These are phyloP conservation scores for Sorex araneus DNA, from an alignment of 2,113 vertebrate genomes.

Conservation along the genomic window DNA sequence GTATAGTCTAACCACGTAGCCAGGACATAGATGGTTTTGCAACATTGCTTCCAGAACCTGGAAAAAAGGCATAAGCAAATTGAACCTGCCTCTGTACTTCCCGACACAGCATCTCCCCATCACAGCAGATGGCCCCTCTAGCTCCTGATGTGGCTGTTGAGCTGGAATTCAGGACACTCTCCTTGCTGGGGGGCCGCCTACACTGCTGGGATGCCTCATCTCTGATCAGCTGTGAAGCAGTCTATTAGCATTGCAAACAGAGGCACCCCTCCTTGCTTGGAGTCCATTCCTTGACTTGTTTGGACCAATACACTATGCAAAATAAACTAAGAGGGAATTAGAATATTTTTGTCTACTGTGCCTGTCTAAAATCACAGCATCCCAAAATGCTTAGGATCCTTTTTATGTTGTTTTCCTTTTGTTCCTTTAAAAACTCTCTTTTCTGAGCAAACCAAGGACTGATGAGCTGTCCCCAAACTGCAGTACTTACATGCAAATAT, in stretches of 20 bases:
- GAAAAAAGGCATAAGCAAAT: background rate
- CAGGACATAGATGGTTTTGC: background rate
- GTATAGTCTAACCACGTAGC: background rate
- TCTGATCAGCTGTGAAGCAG: constrained; percentile 83
- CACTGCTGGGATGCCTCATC: constrained; percentile 79
- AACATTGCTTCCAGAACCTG: background rate
- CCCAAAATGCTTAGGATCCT: constrained; percentile 85
- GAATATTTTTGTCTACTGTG: constrained; percentile 87
- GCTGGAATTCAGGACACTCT: background rate
- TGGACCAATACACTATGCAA: constrained; percentile 87
- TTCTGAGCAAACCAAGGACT: constrained; percentile 79
- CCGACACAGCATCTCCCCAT: background rate
- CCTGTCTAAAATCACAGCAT: constrained; percentile 85
- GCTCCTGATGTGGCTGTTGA: background rate
- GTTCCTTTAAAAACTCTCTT: constrained; percentile 59
- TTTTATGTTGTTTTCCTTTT: constrained; percentile 78
- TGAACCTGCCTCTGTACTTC: background rate
- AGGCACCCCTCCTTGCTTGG: constrained; percentile 76
- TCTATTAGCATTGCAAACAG: constrained; percentile 81
- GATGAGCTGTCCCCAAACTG: constrained; percentile 84
- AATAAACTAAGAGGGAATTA: constrained; percentile 86
- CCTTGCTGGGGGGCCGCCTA: constrained; percentile 63
- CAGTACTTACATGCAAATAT: constrained; percentile 87
- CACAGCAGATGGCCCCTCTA: background rate
- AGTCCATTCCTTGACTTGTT: constrained; percentile 85